Evolutionary conservation across 30 jellyfish, hydroid and myxozoan genomes (phyloP), one percentile per base, ranked within the genome.

Genomic region (Chironex yamaguchii): DNA sequence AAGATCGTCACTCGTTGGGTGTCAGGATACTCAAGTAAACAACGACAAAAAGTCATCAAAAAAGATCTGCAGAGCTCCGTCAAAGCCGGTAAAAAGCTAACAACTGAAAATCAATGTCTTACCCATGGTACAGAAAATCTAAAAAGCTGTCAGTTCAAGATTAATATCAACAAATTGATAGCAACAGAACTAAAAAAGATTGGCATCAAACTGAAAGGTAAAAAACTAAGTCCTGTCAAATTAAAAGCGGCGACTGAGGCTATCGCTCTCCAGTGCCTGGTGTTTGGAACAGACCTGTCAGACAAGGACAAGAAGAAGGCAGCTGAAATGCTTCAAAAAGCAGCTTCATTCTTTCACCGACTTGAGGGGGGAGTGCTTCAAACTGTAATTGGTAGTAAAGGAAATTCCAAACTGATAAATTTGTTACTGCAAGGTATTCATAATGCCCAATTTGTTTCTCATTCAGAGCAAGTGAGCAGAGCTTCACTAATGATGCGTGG

Each of bases 1-100:
- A 74, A 34, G 17, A 65, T 86, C 26, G 76, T 86, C 72, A 85
- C 74, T 54, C 49, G 71, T n/a, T 86, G 96, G 96, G 32, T 75
- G 36, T 86, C 96, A 4, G 96, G 96, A 25, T 86, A 86, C 64
- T 82, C 64, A 51, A 86, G 49, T 64, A 0, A 49, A 21, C 17
- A 2, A 4, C 74, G 88, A 52, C 49, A 28, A 34, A 3, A 1
- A 2, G 34, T 27, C 14, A 76, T 75, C 54, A 25, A 14, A 27
- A 26, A 20, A 20, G 88, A 75, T 33, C 52, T 75, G 14, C 53
- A 75, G 17, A 29, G 4, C 22, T 34, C 88, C 4, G 52, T 31
- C 22, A 49, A 27, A 11, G 88, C 49, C 62, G 88, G 88, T 14
- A 29, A 25, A 4, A 36, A 23, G 4, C 21, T 76, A 0, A 49